Evolutionary conservation across 64 coral and sea anemone species (phyloP).

Genomic region (Cladopsammia gracilis): DNA sequence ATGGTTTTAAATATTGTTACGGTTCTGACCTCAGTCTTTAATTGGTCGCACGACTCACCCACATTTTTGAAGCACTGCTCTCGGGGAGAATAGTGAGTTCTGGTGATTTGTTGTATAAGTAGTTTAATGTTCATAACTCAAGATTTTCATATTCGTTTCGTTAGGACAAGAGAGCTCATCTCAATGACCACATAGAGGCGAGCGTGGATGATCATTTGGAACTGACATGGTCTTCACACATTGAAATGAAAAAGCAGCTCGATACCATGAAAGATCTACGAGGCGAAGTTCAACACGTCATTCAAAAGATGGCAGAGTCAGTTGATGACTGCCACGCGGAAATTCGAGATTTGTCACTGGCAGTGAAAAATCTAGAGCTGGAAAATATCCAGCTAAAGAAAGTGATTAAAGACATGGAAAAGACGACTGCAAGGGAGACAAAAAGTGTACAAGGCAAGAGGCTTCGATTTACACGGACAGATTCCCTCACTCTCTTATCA

Average conservation of each 20-base stretch:
- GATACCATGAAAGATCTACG: slow-evolving; percentile 12
- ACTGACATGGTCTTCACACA: not conserved
- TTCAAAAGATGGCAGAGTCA: too few relatives aligned
- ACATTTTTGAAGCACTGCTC: too few relatives aligned
- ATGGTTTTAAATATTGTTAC: too few relatives aligned
- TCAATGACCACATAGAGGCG: not conserved
- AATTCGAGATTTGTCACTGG: too few relatives aligned
- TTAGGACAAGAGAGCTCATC: slow-evolving; percentile 44
- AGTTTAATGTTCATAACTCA: too few relatives aligned
- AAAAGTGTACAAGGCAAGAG: not conserved
- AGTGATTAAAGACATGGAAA: not conserved
- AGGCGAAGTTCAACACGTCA: not conserved
- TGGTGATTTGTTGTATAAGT: too few relatives aligned
- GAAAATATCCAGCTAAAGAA: not conserved
- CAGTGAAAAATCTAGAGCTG: not conserved
- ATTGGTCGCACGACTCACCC: too few relatives aligned
- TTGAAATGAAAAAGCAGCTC: not conserved
- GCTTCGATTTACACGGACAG: too few relatives aligned
- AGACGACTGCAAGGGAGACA: not conserved
- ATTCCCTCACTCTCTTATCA: too few relatives aligned
- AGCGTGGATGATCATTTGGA: slow-evolving; percentile 28
- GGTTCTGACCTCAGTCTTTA: too few relatives aligned
- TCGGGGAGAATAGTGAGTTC: too few relatives aligned
- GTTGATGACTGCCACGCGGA: not conserved
- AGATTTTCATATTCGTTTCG: not conserved